phyloP scores from a whole-genome alignment of 2,888 invertebrate genomes.

The Candidula unifasciata region DNA sequence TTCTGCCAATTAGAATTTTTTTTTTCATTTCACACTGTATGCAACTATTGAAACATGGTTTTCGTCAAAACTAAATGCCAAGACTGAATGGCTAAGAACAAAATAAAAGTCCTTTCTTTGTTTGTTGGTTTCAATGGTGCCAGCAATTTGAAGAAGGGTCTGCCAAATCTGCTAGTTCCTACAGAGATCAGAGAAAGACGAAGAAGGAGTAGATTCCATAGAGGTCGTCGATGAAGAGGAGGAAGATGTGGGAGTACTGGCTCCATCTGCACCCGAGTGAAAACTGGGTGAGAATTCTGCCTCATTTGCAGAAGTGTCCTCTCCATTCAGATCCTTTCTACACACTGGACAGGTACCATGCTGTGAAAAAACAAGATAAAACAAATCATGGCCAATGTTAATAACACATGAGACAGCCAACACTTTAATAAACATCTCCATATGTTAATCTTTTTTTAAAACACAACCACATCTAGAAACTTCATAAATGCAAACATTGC shows the following conservation, averaged over 20 bases:
- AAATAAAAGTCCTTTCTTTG: neutral
- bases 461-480: neutral
- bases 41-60: neutral
- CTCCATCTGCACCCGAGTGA: neutral
- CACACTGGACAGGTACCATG: conserved; percentile 98
- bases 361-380: conserved; percentile 72
- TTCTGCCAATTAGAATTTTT: neutral
- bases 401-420: too few species aligned
- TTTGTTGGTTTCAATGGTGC: neutral
- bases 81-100: neutral
- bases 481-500: neutral
- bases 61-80: neutral
- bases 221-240: conserved; percentile 45
- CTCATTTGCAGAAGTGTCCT: conserved; percentile 71
- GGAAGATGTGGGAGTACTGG: conserved; percentile 27
- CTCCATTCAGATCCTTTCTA: conserved; percentile 85
- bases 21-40: neutral
- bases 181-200: conserved; percentile 39
- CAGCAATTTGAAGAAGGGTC: neutral
- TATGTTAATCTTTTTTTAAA: too few species aligned
- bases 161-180: neutral
- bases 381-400: neutral
- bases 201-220: conserved; percentile 42
- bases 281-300: conserved; percentile 28
- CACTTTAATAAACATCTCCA: too few species aligned